phyloP scores from a whole-genome alignment of 2,888 invertebrate genomes.

The Corbicula japonica region DNA sequence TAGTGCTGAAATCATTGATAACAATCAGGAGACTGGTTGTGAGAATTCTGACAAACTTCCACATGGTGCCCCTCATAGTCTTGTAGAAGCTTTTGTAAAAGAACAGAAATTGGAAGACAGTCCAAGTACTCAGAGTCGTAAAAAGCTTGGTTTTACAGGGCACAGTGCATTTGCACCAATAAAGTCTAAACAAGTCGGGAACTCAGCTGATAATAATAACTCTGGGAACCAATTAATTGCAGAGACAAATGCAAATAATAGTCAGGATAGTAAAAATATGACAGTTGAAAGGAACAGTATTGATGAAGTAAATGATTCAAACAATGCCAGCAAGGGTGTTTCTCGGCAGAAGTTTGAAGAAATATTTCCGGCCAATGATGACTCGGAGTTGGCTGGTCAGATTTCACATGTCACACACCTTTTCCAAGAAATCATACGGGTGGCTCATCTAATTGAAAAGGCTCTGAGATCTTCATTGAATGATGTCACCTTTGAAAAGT shows the following conservation, averaged over 20 bases:
- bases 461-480: slow-evolving; percentile 71
- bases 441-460: slow-evolving; percentile 70
- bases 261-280: neutral
- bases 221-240: too few species aligned
- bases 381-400: slow-evolving; percentile 45
- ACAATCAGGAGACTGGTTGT: neutral
- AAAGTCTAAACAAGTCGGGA: too few species aligned
- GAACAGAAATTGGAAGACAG: slow-evolving; percentile 30
- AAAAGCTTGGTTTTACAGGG: slow-evolving; percentile 58
- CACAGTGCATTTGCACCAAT: slow-evolving; percentile 71
- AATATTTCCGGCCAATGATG: slow-evolving; percentile 8
- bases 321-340: neutral
- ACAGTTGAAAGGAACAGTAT: neutral
- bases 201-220: too few species aligned
- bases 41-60: neutral
- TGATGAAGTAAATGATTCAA: slow-evolving; percentile 16
- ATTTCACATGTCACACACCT: slow-evolving; percentile 53
- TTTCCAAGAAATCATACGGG: slow-evolving; percentile 62
- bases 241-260: neutral
- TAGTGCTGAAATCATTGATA: neutral
- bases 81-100: slow-evolving; percentile 3
- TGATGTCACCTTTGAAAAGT: slow-evolving; percentile 75
- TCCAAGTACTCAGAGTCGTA: slow-evolving; percentile 54
- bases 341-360: slow-evolving; percentile 23
- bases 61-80: neutral